Conservation (phyloP, 2,113 vertebrate species). For the Colaptes auratus region DNA sequence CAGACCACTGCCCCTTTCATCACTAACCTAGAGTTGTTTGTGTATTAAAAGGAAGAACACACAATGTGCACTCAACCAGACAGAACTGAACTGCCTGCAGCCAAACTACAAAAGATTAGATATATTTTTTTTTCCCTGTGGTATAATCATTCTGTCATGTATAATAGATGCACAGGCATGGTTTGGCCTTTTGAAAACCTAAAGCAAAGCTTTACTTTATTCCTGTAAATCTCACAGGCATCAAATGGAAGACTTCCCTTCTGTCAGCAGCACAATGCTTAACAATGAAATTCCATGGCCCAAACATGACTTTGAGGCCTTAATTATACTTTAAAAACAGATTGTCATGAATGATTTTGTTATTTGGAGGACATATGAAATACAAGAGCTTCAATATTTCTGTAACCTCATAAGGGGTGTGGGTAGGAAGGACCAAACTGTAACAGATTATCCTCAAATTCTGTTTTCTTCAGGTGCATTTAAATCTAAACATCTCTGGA, state of each 20-base stretch:
- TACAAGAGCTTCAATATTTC: not conserved
- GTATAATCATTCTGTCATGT: slow-evolving; percentile 42
- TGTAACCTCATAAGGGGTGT: not conserved
- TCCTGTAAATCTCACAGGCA: slow-evolving; percentile 56
- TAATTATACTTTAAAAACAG: not conserved
- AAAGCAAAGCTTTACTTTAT: slow-evolving; percentile 58
- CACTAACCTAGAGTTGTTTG: not conserved
- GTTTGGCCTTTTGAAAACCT: slow-evolving; percentile 45
- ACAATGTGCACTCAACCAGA: not conserved
- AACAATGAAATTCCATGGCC: slow-evolving; percentile 25
- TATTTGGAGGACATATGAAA: not conserved
- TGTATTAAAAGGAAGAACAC: slow-evolving; percentile 8
- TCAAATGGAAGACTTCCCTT: slow-evolving; percentile 44
- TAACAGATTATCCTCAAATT: not conserved
- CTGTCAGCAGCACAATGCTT: slow-evolving; percentile 17
- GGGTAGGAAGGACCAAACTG: not conserved
- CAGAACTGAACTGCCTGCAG: not conserved
- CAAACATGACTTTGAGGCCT: not conserved
- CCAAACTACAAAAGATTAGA: not conserved
- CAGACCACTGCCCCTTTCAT: not conserved
- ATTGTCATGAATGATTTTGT: not conserved
- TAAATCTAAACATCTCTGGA: not conserved
- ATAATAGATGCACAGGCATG: slow-evolving; percentile 26
- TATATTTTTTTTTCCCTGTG: not conserved
- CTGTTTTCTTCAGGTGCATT: not conserved